phyloP scores from a whole-genome alignment of 2,113 vertebrate genomes.

The Symphodus melops region DNA sequence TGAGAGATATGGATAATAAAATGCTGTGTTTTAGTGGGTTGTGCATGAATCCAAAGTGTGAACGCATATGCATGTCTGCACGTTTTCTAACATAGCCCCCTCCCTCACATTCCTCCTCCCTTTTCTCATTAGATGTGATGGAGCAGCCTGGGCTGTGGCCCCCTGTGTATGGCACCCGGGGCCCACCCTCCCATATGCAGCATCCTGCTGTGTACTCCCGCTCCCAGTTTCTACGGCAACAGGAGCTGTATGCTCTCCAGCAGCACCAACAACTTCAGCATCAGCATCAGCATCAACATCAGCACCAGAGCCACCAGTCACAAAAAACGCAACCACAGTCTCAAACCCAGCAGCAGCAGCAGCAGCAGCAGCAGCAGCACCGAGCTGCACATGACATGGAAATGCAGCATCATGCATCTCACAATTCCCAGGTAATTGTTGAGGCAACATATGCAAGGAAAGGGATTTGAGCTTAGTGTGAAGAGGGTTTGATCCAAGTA shows the following conservation, averaged over 20 bases:
- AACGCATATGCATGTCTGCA: slow-evolving; percentile 18
- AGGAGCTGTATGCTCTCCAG: slow-evolving; percentile 94
- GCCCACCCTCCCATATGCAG: slow-evolving; percentile 92
- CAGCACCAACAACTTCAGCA: slow-evolving; percentile 88
- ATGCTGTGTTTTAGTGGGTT: slow-evolving; percentile 21
- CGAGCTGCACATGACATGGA: slow-evolving; percentile 68
- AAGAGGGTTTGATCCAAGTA: not conserved
- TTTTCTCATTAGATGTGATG: slow-evolving; percentile 91
- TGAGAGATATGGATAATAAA: slow-evolving; percentile 50
- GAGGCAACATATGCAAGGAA: not conserved
- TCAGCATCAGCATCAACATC: slow-evolving; percentile 76
- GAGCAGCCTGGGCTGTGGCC: slow-evolving; percentile 97
- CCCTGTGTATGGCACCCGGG: slow-evolving; percentile 91
- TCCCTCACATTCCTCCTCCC: slow-evolving; percentile 53
- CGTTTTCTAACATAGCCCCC: slow-evolving; percentile 46
- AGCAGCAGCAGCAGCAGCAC: slow-evolving; percentile 74
- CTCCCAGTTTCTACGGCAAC: slow-evolving; percentile 95
- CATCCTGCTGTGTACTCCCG: slow-evolving; percentile 93
- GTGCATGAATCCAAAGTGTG: slow-evolving; percentile 32
- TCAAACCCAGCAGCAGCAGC: slow-evolving; percentile 79
- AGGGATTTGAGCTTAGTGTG: not conserved
- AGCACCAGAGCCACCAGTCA: slow-evolving; percentile 82
- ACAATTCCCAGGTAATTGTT: slow-evolving; percentile 75
- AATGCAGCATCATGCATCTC: slow-evolving; percentile 74
- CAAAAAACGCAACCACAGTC: slow-evolving; percentile 80